A percentile compares a stretch with the other conserved stretches of the same genome.
Conservation (phyloP, 1,140 invertebrate genomes). For the Drosophila aff. region DNA sequence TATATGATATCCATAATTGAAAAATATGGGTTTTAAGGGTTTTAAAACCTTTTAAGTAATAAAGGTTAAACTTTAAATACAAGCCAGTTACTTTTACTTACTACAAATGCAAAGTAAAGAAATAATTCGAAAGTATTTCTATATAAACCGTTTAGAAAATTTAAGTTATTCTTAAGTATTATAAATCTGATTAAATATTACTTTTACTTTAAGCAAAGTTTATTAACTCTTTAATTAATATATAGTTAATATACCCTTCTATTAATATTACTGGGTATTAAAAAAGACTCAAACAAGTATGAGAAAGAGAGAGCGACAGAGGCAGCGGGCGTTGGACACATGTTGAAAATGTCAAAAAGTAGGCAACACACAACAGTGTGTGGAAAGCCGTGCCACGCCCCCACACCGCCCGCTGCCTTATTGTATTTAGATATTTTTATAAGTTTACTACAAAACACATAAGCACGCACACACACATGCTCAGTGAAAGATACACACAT, state of each 20-base stretch:
- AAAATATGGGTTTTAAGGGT: no score
- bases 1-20: no score
- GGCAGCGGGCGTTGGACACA: conserved; percentile 64
- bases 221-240: neutral
- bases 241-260: neutral
- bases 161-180: neutral
- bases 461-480: conserved; percentile 23
- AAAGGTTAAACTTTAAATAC: no score
- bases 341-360: conserved; percentile 83
- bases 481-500: conserved; percentile 15
- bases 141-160: neutral
- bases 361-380: conserved; percentile 61
- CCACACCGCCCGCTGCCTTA: conserved; percentile 30
- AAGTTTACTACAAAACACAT: conserved; percentile 60
- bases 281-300: conserved; percentile 14
- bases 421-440: conserved; percentile 68
- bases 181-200: neutral
- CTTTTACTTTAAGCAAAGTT: neutral
- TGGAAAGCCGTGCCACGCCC: conserved; percentile 29
- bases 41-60: no score
- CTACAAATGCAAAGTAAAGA: neutral
- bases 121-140: neutral
- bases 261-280: neutral
- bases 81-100: neutral
- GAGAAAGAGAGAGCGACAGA: neutral